Evolutionary conservation across 2,888 invertebrate species (phyloP).

Genomic region (Lasiommata megera): DNA sequence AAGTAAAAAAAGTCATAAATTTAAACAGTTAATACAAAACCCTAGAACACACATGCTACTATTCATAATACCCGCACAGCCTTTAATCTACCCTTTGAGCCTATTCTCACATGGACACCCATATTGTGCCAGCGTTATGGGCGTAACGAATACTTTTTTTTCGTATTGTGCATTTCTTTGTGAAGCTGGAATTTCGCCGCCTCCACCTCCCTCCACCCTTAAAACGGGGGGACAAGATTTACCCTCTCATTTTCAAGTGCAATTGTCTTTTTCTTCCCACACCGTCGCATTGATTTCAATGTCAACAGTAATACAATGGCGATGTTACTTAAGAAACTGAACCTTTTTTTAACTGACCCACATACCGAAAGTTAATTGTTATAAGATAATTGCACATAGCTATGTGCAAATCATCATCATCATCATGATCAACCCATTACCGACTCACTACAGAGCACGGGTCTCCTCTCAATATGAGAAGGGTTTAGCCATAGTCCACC

Average conservation of each 20-base stretch:
- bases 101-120: neutral
- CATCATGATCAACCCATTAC: too few species aligned
- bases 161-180: constrained; percentile 18
- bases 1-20: too few species aligned
- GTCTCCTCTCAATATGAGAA: too few species aligned
- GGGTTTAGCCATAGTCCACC: too few species aligned
- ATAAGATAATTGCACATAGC: neutral
- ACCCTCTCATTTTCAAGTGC: constrained; percentile 19
- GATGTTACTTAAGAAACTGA: constrained; percentile 4
- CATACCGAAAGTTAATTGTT: neutral
- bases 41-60: neutral
- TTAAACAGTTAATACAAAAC: neutral
- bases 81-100: constrained; percentile 8
- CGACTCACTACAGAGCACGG: too few species aligned
- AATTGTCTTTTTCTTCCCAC: constrained; percentile 19
- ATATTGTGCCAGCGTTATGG: neutral
- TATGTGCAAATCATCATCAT: too few species aligned
- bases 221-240: neutral
- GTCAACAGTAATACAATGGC: constrained; percentile 14
- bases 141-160: neutral
- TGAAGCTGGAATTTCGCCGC: constrained; percentile 4
- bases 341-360: constrained; percentile 3
- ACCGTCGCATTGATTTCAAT: constrained; percentile 20
- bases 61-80: neutral
- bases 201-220: neutral